Evolutionary conservation across 2,888 invertebrate species (phyloP).

Genomic region (Sinohyriopsis cumingii): DNA sequence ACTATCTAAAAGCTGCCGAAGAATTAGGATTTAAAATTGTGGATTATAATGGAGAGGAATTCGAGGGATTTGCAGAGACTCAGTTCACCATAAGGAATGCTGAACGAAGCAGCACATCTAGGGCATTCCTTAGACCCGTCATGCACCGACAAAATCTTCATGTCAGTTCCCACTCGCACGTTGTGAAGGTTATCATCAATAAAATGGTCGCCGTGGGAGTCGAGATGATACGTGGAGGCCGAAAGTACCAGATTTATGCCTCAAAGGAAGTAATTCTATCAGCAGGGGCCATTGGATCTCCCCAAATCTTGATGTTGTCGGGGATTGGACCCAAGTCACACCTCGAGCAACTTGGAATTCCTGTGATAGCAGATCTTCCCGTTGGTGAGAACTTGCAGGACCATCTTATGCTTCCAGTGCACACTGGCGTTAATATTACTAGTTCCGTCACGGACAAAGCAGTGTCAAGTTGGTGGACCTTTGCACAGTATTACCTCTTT

Average conservation of each 20-base stretch:
- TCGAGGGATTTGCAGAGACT: slow-evolving; percentile 25
- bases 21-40: slow-evolving; percentile 75
- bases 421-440: slow-evolving; percentile 3
- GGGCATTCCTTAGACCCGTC: slow-evolving; percentile 25
- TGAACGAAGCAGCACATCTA: slow-evolving; percentile 22
- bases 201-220: slow-evolving; percentile 53
- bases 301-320: slow-evolving; percentile 68
- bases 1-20: slow-evolving; percentile 75
- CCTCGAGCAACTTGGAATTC: slow-evolving; percentile 62
- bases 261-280: slow-evolving; percentile 63
- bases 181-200: slow-evolving; percentile 52
- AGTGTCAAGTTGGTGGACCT: too few relatives aligned
- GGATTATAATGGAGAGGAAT: slow-evolving; percentile 28
- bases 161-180: slow-evolving; percentile 30
- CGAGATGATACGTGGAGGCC: slow-evolving; percentile 45
- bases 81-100: slow-evolving; percentile 23
- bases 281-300: slow-evolving; percentile 69
- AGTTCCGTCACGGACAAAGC: slow-evolving; percentile 7
- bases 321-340: slow-evolving; percentile 69
- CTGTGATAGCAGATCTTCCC: slow-evolving; percentile 61
- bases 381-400: slow-evolving; percentile 66
- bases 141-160: slow-evolving; percentile 24
- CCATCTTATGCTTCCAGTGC: slow-evolving; percentile 32
- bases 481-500: too few relatives aligned
- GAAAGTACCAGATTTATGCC: slow-evolving; percentile 39